Base-by-base conservation (phyloP, 2,797 vertebrate genomes). In the Oreochromis grahami region DNA sequence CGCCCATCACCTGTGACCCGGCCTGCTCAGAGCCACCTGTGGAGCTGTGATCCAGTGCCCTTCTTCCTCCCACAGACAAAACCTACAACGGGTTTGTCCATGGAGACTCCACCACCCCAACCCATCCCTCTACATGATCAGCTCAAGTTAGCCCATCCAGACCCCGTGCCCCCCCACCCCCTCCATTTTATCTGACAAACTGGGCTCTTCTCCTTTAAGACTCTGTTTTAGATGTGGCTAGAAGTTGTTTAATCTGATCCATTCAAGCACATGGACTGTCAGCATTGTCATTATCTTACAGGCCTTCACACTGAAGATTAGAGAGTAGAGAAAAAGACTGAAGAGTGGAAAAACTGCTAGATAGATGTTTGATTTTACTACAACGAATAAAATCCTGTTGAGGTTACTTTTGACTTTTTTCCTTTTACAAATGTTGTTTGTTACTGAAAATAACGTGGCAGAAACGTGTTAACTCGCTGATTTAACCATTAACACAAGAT, bases 11-110 rank as follows among this genome's bases (percentile, higher is more conserved):
- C 78, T 79, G 89, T 86, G 92, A 93, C 87, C 79, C n/a, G 92
- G 95, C 91, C 86, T 89, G 96, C 94, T 95, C 94, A 89, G 93
- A 94, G 87, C 89, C 83, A 78, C 89, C 82, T 32, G 90, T 92
- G 92, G 93, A 94, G 89, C 91, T 92, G 91, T 91, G 88, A 92
- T 89, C 88, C 92, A 86, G 86, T 88, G 76, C 82, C 83, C 83
- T 5, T 26, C 52, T 5, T 24, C 58, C 79, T n/a, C 17, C 29
- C 78, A 21, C 17, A 76, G 41, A 84, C 34, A 48, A 63, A 78
- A 77, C 81, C 60, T 7, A 1, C 56, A 41, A 68, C 36, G 63
- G 63, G 36, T 43, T 21, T 70, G 21, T 45, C 14, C 0, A 2
- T 17, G 65, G 65, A 45, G 14, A 43, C 65, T 45, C 8, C 65